A percentile compares a stretch with the other conserved stretches of the same genome.
These are phyloP conservation scores for Drosophila aff. DNA, from an alignment of 1,140 invertebrate genomes.

Conservation along the genomic window DNA sequence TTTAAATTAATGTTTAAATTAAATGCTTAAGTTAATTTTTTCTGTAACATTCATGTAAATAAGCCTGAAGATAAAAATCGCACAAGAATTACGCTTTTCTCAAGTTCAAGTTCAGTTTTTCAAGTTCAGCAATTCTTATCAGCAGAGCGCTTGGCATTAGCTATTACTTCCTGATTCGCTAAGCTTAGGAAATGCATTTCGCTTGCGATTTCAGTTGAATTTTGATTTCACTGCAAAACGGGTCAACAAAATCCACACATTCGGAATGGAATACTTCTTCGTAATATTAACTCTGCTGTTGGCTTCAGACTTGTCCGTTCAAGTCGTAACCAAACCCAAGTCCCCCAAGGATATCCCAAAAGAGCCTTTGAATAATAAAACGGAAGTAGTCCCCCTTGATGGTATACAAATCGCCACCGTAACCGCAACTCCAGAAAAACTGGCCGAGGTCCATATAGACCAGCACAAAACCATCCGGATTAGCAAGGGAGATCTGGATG, in stretches of 20 bases:
- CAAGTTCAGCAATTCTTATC: conserved; percentile 45
- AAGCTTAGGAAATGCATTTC: conserved; percentile 30
- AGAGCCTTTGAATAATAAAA: conserved; percentile 29
- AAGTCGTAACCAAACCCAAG: conserved; percentile 27
- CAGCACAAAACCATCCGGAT: conserved; percentile 66
- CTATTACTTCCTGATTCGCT: conserved; percentile 30
- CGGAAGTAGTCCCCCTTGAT: conserved; percentile 18
- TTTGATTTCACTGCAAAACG: conserved; percentile 4
- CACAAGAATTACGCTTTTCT: background rate
- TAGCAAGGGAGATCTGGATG: conserved; percentile 65
- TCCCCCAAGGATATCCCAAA: conserved; percentile 12
- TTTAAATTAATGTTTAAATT: background rate
- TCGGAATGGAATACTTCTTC: conserved; percentile 13
- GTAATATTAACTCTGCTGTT: conserved; percentile 11
- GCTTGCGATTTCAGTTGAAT: conserved; percentile 41
- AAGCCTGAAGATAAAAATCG: background rate
- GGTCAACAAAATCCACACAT: background rate
- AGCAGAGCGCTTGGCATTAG: conserved; percentile 4
- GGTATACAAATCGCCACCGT: conserved; percentile 7
- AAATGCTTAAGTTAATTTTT: too few species aligned
- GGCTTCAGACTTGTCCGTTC: conserved; percentile 3
- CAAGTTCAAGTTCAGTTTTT: conserved; percentile 20
- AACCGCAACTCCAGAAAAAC: conserved; percentile 27
- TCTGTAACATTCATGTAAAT: background rate
- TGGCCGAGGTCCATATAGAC: conserved; percentile 72